Percentiles rank a stretch among this genome's conserved stretches.
phyloP scores from a whole-genome alignment of 2,797 vertebrate genomes.

The Ispidina picta region DNA sequence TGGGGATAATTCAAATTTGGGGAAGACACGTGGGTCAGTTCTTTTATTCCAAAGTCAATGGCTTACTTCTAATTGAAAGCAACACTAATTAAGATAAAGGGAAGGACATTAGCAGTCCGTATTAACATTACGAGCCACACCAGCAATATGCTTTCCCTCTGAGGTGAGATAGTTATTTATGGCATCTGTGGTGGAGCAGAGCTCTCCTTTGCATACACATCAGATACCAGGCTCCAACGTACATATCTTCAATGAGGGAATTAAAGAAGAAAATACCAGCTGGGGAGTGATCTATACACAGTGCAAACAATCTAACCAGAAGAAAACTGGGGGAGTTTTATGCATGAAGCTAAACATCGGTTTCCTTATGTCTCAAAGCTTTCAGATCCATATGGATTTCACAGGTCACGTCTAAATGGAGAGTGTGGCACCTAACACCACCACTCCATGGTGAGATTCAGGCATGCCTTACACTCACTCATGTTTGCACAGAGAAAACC shows the following conservation, averaged over 20 bases:
- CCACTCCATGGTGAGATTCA: not conserved
- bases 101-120: conserved; percentile 7
- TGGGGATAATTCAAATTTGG: conserved; percentile 49
- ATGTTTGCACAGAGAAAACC: not conserved
- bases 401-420: not conserved
- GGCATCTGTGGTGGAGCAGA: not conserved
- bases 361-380: not conserved
- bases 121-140: not conserved
- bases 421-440: not conserved
- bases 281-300: not conserved
- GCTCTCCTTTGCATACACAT: not conserved
- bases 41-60: conserved; percentile 12
- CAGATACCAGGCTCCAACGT: not conserved
- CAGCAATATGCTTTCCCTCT: conserved; percentile 17
- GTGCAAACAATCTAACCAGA: not conserved
- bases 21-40: conserved; percentile 33
- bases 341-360: not conserved
- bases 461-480: accelerated
- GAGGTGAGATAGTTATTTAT: conserved; percentile 25
- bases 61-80: conserved; percentile 50
- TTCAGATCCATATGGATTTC: not conserved
- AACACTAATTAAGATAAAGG: conserved; percentile 58
- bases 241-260: not conserved
- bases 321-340: not conserved
- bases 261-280: not conserved